Base-by-base conservation (phyloP, 2,797 vertebrate species). In the Taeniopygia guttata region DNA sequence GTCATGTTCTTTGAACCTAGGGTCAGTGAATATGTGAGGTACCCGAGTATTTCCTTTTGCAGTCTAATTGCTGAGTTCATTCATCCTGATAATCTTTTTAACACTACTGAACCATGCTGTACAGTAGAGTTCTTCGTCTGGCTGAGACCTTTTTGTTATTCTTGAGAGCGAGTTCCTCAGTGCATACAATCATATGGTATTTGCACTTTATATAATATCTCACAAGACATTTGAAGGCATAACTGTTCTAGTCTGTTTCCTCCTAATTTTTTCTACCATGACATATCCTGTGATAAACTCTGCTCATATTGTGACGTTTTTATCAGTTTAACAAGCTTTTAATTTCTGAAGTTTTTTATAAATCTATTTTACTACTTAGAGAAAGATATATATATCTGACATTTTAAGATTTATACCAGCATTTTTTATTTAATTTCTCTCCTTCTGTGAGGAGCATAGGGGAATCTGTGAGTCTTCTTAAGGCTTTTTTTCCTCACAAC, bases 131-230 rank as follows among this genome's bases (percentile, higher is more conserved):
- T 88, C 73, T 86, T 91, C 79, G 78, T 86, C 75, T 88, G 45
- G 48, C 34, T 84, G 69, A 86, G 66, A 95, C 51, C 40, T 81
- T 81, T 84, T 59, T 76, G 32, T 82, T 94, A 86, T 86, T 94
- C 73, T 90, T 75, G 46, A 58, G 73, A 89, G 54, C 1, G 0
- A 68, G 66, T 81, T 88, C 68, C 69, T 46, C 21, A 27, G 55
- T 51, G 56, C 48, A 16, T 84, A 73, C 43, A 73, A 30, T 93
- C 66, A 52, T 42, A 45, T 0, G 3, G 54, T 82, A 73, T 95
- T 90, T 94, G n/a, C 62, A 48, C 74, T 70, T 16, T 55, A 1
- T 74, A 40, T 68, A 45, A 43, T 64, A 86, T 48, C 40, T 54
- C 32, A 42, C 76, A 80, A 89, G 56, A 51, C 18, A 51, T 51